Evolutionary conservation across 2,113 vertebrate species (phyloP).

Genomic region (Forbesichthys agassizii): DNA sequence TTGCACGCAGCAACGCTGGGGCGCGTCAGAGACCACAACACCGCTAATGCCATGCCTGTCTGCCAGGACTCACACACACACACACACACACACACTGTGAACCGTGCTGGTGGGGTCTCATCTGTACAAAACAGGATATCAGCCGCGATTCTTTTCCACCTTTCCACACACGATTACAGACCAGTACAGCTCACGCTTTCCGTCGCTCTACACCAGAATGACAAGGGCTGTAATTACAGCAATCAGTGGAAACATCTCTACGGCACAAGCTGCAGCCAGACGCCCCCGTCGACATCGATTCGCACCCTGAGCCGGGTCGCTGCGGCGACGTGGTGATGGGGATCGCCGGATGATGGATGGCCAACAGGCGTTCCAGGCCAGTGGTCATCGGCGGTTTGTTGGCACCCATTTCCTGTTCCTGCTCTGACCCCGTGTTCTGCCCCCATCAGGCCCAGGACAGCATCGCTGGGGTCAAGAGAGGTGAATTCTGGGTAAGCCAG

Average conservation of each 20-base stretch:
- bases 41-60: slow-evolving; percentile 64
- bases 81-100: slow-evolving; percentile 13
- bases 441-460: slow-evolving; percentile 61
- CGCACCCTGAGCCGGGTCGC: slow-evolving; percentile 30
- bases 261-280: not conserved
- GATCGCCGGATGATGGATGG: slow-evolving; percentile 67
- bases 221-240: slow-evolving; percentile 56
- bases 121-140: slow-evolving; percentile 47
- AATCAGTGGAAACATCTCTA: slow-evolving; percentile 48
- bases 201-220: slow-evolving; percentile 29
- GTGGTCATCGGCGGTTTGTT: slow-evolving; percentile 59
- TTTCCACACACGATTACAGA: slow-evolving; percentile 56
- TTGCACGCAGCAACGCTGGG: slow-evolving; percentile 58
- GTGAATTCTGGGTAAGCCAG: not conserved
- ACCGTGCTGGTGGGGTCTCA: slow-evolving; percentile 55
- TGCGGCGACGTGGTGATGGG: slow-evolving; percentile 29
- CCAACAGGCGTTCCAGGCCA: slow-evolving; percentile 53
- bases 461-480: slow-evolving; percentile 26
- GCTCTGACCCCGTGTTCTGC: slow-evolving; percentile 53
- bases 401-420: slow-evolving; percentile 59
- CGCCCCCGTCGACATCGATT: slow-evolving; percentile 40
- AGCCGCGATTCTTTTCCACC: slow-evolving; percentile 48
- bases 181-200: slow-evolving; percentile 18
- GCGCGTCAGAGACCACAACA: slow-evolving; percentile 62
- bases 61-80: slow-evolving; percentile 58